Percentiles rank a stretch among this genome's conserved stretches.
Conservation (phyloP, 2,113 vertebrate species). For the human (Homo sapiens) region GRCh38 chr2:65332501-65333000, state of each 20-base stretch:
- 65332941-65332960: slow-evolving; percentile 15
- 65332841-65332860: background rate
- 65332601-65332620: background rate
- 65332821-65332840: background rate
- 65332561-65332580: background rate
- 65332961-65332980: background rate
- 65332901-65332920: background rate
- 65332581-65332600: background rate
- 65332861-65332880: background rate
- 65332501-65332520: background rate
- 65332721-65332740: background rate
- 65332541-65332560: background rate
- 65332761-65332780: background rate
- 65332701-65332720: background rate
- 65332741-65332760: background rate
- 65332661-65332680: background rate
- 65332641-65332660: background rate
- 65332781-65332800: background rate
- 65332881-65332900: background rate
- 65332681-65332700: background rate
- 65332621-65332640: background rate
- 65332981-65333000: background rate
- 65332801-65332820: background rate
- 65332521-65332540: background rate
- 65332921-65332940: background rate